Evolutionary conservation across 1,140 invertebrate genomes (phyloP).

Genomic region (Zeugodacus cucurbitae): DNA sequence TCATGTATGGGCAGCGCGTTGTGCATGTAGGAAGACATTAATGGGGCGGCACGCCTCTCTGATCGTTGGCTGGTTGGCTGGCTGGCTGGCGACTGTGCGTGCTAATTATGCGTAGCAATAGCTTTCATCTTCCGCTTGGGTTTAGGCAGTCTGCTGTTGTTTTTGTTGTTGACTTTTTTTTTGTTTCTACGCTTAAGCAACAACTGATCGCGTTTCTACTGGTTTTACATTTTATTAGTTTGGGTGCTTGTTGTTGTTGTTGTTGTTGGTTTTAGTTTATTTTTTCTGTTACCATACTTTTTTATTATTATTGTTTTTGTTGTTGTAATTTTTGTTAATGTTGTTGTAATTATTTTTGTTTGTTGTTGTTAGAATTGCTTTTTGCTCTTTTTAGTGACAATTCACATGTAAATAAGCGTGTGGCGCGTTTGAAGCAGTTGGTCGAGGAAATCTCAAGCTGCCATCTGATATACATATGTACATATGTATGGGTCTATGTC

Average conservation of each 20-base stretch:
- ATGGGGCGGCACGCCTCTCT: constrained; percentile 17
- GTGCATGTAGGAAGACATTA: constrained; percentile 35
- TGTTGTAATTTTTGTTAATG: background rate
- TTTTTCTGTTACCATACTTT: background rate
- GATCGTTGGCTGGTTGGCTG: background rate
- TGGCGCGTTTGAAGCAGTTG: background rate
- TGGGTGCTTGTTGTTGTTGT: background rate
- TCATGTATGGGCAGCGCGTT: constrained; percentile 26
- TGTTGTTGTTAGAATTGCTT: background rate
- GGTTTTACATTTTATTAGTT: background rate
- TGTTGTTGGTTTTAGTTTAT: too few species aligned
- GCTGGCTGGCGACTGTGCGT: constrained; percentile 5
- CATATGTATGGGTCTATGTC: background rate
- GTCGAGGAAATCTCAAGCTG: background rate
- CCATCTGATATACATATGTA: background rate
- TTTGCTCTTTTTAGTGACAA: too few species aligned
- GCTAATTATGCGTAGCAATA: constrained; percentile 33
- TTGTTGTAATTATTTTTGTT: background rate
- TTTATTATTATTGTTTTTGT: background rate
- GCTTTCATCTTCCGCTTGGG: constrained; percentile 44
- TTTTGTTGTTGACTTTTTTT: background rate
- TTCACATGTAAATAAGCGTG: too few species aligned
- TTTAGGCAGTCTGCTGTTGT: background rate
- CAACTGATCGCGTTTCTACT: background rate
- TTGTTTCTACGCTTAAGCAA: too few species aligned